These are phyloP conservation scores for Eumeta japonica DNA, from an alignment of 1,140 invertebrate genomes.

Conservation along the genomic window DNA sequence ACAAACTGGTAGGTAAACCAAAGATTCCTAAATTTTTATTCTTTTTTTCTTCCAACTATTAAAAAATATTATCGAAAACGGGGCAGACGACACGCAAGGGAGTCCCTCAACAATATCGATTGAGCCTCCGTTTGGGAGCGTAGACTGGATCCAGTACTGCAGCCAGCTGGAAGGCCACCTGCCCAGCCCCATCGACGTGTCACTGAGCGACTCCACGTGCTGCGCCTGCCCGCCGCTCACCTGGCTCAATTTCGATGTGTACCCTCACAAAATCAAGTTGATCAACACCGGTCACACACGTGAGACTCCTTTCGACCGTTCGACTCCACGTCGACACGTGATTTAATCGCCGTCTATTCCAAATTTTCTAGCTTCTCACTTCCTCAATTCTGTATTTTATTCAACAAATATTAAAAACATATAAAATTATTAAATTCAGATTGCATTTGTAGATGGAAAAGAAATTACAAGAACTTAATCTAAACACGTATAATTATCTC, in stretches of 20 bases:
- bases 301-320: conserved; percentile 18
- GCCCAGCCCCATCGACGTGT: conserved; percentile 59
- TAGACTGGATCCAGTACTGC: conserved; percentile 30
- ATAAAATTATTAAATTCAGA: too few relatives aligned
- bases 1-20: conserved; percentile 11
- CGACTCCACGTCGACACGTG: not conserved
- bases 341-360: not conserved
- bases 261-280: conserved; percentile 61
- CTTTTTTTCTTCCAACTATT: conserved; percentile 2
- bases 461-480: too few relatives aligned
- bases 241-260: conserved; percentile 58
- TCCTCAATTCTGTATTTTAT: not conserved
- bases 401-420: too few relatives aligned
- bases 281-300: conserved; percentile 63
- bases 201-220: conserved; percentile 47
- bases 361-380: not conserved
- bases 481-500: too few relatives aligned
- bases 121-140: conserved; percentile 31
- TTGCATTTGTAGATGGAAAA: too few relatives aligned
- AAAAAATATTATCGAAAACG: too few relatives aligned
- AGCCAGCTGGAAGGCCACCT: conserved; percentile 31
- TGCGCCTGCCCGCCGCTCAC: conserved; percentile 48
- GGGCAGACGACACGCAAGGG: too few relatives aligned
- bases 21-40: conserved; percentile 1
- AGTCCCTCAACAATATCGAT: too few relatives aligned